Conservation (phyloP, 2,113 vertebrate genomes). For the Muscicapa adusta region DNA sequence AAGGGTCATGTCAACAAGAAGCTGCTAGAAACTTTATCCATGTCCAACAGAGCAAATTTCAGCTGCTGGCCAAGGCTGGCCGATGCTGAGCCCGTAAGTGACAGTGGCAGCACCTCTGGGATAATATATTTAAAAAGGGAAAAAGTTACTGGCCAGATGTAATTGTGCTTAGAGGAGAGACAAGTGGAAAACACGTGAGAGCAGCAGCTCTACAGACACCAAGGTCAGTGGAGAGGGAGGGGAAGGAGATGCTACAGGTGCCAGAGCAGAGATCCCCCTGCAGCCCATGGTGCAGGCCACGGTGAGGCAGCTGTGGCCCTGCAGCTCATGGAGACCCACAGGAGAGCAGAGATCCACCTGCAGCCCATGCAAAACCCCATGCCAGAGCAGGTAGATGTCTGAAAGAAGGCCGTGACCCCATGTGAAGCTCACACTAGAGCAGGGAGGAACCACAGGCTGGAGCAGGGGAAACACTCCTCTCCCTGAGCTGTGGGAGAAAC, state of each 20-base stretch:
- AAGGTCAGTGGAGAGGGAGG: not conserved
- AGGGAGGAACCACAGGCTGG: not conserved
- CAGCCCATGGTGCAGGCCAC: accelerated
- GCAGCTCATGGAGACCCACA: no score
- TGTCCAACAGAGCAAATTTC: not conserved
- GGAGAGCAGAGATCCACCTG: not conserved
- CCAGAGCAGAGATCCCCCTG: not conserved
- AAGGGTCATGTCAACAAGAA: not conserved
- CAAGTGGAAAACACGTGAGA: not conserved
- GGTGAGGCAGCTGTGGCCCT: not conserved
- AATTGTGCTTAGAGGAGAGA: not conserved
- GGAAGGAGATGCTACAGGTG: not conserved
- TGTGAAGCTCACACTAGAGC: not conserved
- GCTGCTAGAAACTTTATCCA: not conserved
- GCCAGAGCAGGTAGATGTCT: not conserved
- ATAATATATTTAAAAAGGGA: not conserved
- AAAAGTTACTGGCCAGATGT: not conserved
- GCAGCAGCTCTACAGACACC: not conserved
- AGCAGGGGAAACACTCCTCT: not conserved
- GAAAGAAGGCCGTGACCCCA: not conserved
- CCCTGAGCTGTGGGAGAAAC: not conserved
- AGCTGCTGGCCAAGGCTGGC: not conserved
- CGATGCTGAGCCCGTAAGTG: not conserved
- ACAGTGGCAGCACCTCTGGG: not conserved
- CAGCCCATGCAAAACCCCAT: not conserved